Percentiles rank a stretch among this genome's conserved stretches.
phyloP scores from a whole-genome alignment of 2,113 vertebrate species.

The Rhabdomys dilectus region DNA sequence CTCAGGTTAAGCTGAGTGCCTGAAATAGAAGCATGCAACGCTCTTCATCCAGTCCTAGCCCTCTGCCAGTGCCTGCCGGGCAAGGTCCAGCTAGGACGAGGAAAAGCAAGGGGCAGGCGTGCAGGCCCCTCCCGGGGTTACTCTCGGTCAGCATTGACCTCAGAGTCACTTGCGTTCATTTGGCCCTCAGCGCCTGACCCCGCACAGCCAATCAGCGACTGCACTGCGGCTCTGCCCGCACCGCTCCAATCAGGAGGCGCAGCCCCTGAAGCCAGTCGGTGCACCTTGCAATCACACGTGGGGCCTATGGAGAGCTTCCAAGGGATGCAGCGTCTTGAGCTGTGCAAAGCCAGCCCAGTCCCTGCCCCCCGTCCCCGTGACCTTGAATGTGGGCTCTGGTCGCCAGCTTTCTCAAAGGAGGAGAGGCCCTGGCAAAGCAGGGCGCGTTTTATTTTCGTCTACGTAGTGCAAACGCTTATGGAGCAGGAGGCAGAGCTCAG shows the following conservation, averaged over 20 bases:
- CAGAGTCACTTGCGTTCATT: conserved; percentile 61
- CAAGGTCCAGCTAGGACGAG: neutral
- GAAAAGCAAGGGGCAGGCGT: neutral
- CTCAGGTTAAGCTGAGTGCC: neutral
- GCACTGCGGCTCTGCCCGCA: conserved; percentile 61
- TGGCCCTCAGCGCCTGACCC: conserved; percentile 80
- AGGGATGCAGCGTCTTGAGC: neutral
- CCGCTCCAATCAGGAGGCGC: conserved; percentile 75
- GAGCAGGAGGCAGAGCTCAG: neutral
- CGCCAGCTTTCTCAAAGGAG: neutral
- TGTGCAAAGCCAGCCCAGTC: neutral
- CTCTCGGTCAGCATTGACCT: conserved; percentile 81
- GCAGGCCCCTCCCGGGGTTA: conserved; percentile 79
- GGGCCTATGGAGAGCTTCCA: neutral
- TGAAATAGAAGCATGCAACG: neutral
- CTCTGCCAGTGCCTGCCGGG: neutral
- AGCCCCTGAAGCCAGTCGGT: neutral
- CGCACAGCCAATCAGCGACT: conserved; percentile 73
- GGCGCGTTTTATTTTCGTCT: neutral
- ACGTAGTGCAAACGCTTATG: neutral
- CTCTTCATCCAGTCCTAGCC: neutral
- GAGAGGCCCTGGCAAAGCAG: neutral
- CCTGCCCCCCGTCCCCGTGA: neutral
- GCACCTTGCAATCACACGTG: too few relatives aligned
- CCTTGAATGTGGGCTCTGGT: neutral